These are phyloP conservation scores for Ametastegia equiseti DNA, from an alignment of 2,888 invertebrate species.

Conservation along the genomic window DNA sequence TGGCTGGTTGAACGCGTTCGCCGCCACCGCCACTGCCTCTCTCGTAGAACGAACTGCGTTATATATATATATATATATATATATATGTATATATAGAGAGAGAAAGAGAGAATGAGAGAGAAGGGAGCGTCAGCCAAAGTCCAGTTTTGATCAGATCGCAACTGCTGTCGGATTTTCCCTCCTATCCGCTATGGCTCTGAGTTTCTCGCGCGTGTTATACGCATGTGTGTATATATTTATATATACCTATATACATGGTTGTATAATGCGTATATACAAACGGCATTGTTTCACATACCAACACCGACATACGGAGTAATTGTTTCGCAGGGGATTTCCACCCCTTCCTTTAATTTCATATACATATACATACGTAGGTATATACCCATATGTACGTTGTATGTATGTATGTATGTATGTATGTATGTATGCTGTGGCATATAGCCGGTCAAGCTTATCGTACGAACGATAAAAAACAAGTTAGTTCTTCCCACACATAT, in stretches of 20 bases:
- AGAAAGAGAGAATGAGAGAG: too few relatives aligned
- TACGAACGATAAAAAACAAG: not conserved
- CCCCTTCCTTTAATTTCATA: too few relatives aligned
- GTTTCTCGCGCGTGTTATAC: not conserved
- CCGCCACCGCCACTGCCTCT: too few relatives aligned
- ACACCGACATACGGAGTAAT: not conserved
- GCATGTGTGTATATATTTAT: not conserved
- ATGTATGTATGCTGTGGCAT: not conserved
- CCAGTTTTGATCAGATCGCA: conserved; percentile 23
- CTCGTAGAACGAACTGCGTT: too few relatives aligned
- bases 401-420: too few relatives aligned
- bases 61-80: too few relatives aligned
- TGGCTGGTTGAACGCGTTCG: conserved; percentile 8
- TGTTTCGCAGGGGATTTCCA: conserved; percentile 2
- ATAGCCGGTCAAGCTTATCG: not conserved
- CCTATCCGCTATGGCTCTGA: not conserved
- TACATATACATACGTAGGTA: too few relatives aligned
- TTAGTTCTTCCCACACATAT: not conserved
- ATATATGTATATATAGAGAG: too few relatives aligned
- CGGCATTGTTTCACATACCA: conserved; percentile 15
- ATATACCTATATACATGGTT: not conserved
- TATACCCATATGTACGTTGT: too few relatives aligned
- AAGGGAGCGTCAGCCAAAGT: not conserved
- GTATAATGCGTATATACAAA: not conserved
- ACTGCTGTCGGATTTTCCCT: not conserved